Evolutionary conservation across 2,888 invertebrate species (phyloP), one percentile per base, ranked within the genome.

Genomic region (Willowsia nigromaculata): DNA sequence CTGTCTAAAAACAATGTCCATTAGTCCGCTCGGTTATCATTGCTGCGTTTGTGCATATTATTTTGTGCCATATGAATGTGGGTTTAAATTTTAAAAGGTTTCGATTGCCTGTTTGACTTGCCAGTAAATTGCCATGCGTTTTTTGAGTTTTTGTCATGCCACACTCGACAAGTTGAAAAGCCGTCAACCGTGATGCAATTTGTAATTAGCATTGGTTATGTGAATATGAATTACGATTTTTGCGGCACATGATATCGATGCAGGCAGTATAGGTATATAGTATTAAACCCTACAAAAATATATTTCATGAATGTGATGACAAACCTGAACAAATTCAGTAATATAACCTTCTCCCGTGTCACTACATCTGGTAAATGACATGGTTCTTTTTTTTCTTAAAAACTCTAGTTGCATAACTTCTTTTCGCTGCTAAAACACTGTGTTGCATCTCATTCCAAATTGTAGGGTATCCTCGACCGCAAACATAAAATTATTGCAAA

Each of bases 311-410:
- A 4, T 27, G 11, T 7, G 50, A n/a, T 82, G 82, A 65, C 65
- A 82, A 76, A 76, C 76, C 76, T 76, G 82, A 82, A 65, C 82
- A 82, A 82, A 82, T 80, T 80, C 65, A 81, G 18, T 40, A 40
- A 81, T 71, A 37, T 6, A 85, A 85, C 74, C 84, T 85, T 85
- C 84, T 56, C 84, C 84, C 74, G 84, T 85, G 74, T 85, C 71
- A 74, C 47, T 43, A 59, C n/a, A 65, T 37, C 37, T 65, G 37
- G 9, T 65, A 84, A 85, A 85, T 85, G 84, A 85, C 84, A 85
- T 74, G 84, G 84, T 85, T 68, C 40, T 59, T 27, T 25, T 59
- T 59, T 11, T 22, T 56, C 25, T 82, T 82, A 40, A 85, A 85
- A 30, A 71, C 56, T 27, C 56, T 27, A 59, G 59, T 85, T 85